Evolutionary conservation across 2,888 invertebrate species (phyloP).

Genomic region (Eupithecia exiguata): DNA sequence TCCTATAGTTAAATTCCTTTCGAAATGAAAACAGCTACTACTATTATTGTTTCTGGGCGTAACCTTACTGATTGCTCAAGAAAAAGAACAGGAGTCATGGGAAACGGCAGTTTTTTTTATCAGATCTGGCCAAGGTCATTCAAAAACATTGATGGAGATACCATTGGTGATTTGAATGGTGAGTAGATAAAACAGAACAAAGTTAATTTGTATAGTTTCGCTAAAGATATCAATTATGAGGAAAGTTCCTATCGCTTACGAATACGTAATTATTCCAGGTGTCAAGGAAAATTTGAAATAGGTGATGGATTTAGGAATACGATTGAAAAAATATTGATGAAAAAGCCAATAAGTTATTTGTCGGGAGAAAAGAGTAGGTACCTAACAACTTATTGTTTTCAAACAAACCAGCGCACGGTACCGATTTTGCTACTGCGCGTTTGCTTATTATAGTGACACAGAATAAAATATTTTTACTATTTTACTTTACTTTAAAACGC

Average conservation of each 20-base stretch:
- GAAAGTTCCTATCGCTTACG: background rate
- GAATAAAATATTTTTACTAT: too few species aligned
- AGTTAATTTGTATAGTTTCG: background rate
- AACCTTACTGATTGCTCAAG: conserved; percentile 41
- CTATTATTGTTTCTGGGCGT: conserved; percentile 55
- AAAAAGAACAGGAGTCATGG: conserved; percentile 87
- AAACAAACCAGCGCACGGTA: too few species aligned
- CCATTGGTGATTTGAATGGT: conserved; percentile 86
- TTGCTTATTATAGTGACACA: too few species aligned
- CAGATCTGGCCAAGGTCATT: conserved; percentile 92
- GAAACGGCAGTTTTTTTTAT: conserved; percentile 89
- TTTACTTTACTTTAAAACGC: too few species aligned
- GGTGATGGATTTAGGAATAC: too few species aligned
- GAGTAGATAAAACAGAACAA: conserved; percentile 29
- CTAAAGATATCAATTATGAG: background rate
- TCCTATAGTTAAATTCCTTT: conserved; percentile 4
- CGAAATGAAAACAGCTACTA: conserved; percentile 50
- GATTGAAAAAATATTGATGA: too few species aligned
- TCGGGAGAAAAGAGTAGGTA: too few species aligned
- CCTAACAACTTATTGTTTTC: too few species aligned
- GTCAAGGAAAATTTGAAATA: conserved; percentile 84
- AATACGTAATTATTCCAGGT: conserved; percentile 67
- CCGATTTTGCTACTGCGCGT: too few species aligned
- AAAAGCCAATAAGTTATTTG: too few species aligned
- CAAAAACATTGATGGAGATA: conserved; percentile 90